phyloP scores from a whole-genome alignment of 2,888 invertebrate genomes.

The Andricus curvator region DNA sequence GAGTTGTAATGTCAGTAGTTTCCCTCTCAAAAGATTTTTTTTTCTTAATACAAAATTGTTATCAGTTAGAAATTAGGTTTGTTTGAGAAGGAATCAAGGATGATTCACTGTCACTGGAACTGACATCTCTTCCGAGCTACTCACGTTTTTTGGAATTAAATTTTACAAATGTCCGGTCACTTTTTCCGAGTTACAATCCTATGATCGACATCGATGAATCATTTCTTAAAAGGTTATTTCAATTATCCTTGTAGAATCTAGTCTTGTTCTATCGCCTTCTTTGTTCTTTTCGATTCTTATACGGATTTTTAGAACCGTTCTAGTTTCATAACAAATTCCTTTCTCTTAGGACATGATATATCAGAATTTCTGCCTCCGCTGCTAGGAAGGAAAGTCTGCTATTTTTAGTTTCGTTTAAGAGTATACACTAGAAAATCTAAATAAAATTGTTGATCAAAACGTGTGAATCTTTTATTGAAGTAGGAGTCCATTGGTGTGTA shows the following conservation, averaged over 20 bases:
- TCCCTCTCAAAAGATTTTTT: not conserved
- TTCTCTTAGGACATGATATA: constrained; percentile 9
- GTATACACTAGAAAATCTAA: not conserved
- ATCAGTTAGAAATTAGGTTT: not conserved
- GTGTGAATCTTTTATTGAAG: not conserved
- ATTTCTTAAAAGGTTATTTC: constrained; percentile 8
- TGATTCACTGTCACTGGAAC: not conserved
- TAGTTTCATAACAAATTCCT: constrained; percentile 28
- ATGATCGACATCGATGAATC: not conserved
- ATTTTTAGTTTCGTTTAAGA: not conserved
- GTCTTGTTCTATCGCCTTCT: not conserved
- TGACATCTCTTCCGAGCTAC: not conserved
- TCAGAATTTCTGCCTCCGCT: not conserved
- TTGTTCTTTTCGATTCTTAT: not conserved
- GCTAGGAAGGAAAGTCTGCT: constrained; percentile 1
- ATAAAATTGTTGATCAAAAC: not conserved
- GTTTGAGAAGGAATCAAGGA: not conserved
- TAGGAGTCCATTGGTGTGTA: not conserved
- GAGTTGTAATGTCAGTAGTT: not conserved
- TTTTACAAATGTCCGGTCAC: not conserved
- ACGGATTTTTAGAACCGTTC: constrained; percentile 10
- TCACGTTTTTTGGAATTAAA: not conserved
- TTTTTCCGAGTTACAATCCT: not conserved
- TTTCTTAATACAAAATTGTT: not conserved
- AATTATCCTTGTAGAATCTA: not conserved